Conservation (phyloP, 2,113 vertebrate genomes). For the Sceloporus undulatus region DNA sequence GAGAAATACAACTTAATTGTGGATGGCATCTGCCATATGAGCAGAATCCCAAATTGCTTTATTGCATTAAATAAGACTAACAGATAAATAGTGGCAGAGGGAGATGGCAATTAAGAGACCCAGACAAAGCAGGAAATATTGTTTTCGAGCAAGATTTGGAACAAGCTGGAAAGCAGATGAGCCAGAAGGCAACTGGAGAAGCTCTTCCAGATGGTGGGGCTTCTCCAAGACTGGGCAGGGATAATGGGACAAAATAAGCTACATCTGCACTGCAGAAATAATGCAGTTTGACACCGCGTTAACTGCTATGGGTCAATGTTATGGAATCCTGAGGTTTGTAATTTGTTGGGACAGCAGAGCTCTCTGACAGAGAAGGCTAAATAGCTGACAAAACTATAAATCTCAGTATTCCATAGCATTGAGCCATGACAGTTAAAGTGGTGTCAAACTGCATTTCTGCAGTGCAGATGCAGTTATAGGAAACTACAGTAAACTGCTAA, state of each 20-base stretch:
- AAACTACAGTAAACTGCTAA: no score
- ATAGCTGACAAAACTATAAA: no score
- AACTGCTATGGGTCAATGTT: no score
- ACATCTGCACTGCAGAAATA: no score
- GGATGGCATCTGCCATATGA: not conserved
- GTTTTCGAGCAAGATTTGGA: not conserved
- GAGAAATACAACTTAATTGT: not conserved
- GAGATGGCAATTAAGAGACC: constrained; percentile 26
- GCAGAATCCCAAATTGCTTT: constrained; percentile 29
- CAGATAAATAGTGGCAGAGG: constrained; percentile 41
- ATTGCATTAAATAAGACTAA: constrained; percentile 43
- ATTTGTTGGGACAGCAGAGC: no score
- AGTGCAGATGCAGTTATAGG: no score
- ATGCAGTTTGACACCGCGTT: no score
- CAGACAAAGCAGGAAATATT: not conserved
- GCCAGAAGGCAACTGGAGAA: not conserved
- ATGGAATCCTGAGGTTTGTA: no score
- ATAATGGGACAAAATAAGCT: not conserved
- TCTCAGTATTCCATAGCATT: no score
- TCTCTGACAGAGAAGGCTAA: no score
- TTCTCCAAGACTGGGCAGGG: not conserved
- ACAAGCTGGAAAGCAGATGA: not conserved
- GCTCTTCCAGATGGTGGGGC: not conserved
- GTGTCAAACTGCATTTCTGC: no score
- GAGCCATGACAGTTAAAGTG: no score